These are phyloP conservation scores for Akabosia matsudoensis DNA, from an alignment of 1,140 invertebrate genomes.

Conservation along the genomic window DNA sequence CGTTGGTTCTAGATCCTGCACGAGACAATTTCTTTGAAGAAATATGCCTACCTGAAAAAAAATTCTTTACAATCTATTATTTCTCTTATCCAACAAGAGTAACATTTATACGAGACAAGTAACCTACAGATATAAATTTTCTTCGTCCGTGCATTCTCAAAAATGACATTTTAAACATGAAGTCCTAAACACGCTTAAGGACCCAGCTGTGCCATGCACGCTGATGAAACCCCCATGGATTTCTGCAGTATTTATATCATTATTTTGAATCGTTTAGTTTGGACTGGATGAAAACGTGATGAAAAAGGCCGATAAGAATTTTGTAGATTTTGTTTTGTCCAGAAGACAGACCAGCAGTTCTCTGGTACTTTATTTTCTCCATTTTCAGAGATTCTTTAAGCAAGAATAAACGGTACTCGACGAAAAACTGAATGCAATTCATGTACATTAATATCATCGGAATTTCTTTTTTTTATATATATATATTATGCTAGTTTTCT, in stretches of 20 bases:
- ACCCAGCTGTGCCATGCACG: background rate
- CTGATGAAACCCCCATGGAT: too few species aligned
- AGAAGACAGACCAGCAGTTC: background rate
- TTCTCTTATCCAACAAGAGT: too few species aligned
- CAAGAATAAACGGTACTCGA: too few species aligned
- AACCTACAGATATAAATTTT: too few species aligned
- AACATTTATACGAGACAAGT: too few species aligned
- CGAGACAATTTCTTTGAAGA: background rate
- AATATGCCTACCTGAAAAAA: background rate
- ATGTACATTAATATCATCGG: too few species aligned
- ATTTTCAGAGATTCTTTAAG: background rate
- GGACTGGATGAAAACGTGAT: background rate
- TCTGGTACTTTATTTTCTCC: background rate
- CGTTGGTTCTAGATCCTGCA: conserved; percentile 10
- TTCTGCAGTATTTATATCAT: too few species aligned
- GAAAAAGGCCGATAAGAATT: background rate
- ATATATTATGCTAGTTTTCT: too few species aligned
- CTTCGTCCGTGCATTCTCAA: background rate
- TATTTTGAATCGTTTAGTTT: background rate
- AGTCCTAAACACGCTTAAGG: background rate
- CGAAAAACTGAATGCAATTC: too few species aligned
- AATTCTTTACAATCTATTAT: too few species aligned
- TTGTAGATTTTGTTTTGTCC: background rate
- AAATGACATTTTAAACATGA: background rate
- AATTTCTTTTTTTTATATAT: too few species aligned